These are phyloP conservation scores for Stegana nigrithorax DNA, from an alignment of 2,888 invertebrate genomes.

Conservation along the genomic window DNA sequence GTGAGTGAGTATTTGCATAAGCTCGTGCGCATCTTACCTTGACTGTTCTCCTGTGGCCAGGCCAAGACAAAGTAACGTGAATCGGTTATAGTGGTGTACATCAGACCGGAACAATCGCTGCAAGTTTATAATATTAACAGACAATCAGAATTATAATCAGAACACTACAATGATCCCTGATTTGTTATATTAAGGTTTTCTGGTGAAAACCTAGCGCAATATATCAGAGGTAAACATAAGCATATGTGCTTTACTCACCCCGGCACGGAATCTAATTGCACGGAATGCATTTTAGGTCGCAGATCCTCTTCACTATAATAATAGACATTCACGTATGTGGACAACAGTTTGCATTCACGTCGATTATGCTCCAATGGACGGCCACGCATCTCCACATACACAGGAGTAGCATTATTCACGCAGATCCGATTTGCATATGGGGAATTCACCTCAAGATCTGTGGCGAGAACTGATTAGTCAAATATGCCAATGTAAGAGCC, in stretches of 20 bases:
- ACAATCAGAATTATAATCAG: not conserved
- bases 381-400: conserved; percentile 66
- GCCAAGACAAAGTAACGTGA: conserved; percentile 67
- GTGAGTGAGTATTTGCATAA: conserved; percentile 67
- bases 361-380: conserved; percentile 54
- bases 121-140: not conserved
- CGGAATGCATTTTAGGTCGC: conserved; percentile 59
- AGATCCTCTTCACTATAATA: conserved; percentile 63
- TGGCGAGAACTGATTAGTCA: not conserved
- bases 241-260: conserved; percentile 46
- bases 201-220: too few relatives aligned
- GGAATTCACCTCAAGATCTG: conserved; percentile 61
- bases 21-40: conserved; percentile 59
- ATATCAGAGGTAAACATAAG: not conserved
- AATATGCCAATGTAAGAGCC: not conserved
- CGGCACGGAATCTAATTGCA: conserved; percentile 64
- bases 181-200: not conserved
- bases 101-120: conserved; percentile 52
- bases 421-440: conserved; percentile 65
- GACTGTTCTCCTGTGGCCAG: conserved; percentile 62
- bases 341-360: conserved; percentile 62
- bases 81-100: conserved; percentile 62
- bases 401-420: conserved; percentile 63
- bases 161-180: too few relatives aligned
- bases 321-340: conserved; percentile 66